Conservation (phyloP, 2,888 invertebrate genomes). For the Nyleta sp. region DNA sequence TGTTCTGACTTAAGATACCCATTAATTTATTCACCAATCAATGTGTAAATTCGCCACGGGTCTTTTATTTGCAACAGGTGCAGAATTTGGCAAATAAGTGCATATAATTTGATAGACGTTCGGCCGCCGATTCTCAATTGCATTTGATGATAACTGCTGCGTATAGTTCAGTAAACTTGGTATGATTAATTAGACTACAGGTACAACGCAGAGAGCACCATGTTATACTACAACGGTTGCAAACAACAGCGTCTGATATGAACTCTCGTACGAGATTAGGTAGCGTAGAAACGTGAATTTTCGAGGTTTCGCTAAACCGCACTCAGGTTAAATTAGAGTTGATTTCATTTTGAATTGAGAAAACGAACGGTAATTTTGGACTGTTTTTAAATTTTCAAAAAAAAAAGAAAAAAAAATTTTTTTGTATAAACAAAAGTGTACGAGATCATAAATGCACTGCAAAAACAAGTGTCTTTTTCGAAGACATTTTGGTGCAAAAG, state of each 20-base stretch:
- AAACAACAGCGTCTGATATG: constrained; percentile 53
- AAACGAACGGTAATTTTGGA: too few relatives aligned
- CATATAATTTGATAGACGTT: constrained; percentile 37
- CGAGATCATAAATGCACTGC: too few relatives aligned
- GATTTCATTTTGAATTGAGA: constrained; percentile 25
- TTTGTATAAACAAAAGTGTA: too few relatives aligned
- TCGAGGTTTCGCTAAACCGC: constrained; percentile 42
- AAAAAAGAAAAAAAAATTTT: too few relatives aligned
- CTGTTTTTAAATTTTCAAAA: too few relatives aligned
- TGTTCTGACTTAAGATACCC: too few relatives aligned
- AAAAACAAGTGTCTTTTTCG: too few relatives aligned
- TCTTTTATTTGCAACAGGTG: constrained; percentile 26
- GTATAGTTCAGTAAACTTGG: constrained; percentile 46
- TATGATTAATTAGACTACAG: constrained; percentile 54
- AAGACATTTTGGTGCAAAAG: too few relatives aligned
- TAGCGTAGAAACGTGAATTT: constrained; percentile 48
- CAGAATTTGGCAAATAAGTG: constrained; percentile 5
- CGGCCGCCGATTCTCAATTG: constrained; percentile 38
- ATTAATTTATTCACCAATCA: too few relatives aligned
- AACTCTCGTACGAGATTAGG: constrained; percentile 48
- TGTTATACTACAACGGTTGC: constrained; percentile 50
- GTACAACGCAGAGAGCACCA: constrained; percentile 49
- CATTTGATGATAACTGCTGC: constrained; percentile 34
- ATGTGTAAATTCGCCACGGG: too few relatives aligned
- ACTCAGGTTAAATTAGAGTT: constrained; percentile 31